These are phyloP conservation scores for Chionis minor DNA, from an alignment of 2,113 vertebrate genomes.

Conservation along the genomic window DNA sequence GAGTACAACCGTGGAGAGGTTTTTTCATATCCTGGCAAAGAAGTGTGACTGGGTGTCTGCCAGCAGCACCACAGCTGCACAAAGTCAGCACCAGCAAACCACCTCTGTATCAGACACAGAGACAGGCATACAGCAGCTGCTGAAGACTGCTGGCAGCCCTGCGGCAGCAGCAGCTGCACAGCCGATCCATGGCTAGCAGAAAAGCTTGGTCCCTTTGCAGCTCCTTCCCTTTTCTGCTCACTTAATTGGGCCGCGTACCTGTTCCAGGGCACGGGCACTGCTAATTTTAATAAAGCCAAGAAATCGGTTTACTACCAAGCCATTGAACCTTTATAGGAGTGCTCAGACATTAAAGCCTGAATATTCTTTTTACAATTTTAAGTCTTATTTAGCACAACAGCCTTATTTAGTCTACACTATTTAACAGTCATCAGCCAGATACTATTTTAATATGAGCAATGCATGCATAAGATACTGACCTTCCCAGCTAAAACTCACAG, in stretches of 20 bases:
- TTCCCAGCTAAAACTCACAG: not conserved
- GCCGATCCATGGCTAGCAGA: not conserved
- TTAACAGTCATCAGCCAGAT: not conserved
- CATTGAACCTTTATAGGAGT: not conserved
- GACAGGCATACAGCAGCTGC: not conserved
- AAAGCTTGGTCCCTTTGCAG: not conserved
- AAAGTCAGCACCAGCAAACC: not conserved
- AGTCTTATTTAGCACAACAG: constrained; percentile 7
- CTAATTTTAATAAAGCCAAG: constrained; percentile 16
- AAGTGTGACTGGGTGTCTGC: not conserved
- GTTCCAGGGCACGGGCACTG: not conserved
- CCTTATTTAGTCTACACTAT: constrained; percentile 24
- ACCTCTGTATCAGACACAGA: not conserved
- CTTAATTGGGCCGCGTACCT: not conserved
- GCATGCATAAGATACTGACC: not conserved
- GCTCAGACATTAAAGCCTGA: constrained; percentile 29
- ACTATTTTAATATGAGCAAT: not conserved
- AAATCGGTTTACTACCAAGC: not conserved
- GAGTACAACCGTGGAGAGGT: not conserved
- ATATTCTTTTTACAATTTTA: not conserved
- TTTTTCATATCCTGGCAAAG: not conserved
- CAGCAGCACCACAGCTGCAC: not conserved
- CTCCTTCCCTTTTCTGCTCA: not conserved
- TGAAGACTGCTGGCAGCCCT: not conserved
- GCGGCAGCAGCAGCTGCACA: not conserved